Conservation (phyloP, 1,140 invertebrate species). For the Macrotrachela quadricornifera region DNA sequence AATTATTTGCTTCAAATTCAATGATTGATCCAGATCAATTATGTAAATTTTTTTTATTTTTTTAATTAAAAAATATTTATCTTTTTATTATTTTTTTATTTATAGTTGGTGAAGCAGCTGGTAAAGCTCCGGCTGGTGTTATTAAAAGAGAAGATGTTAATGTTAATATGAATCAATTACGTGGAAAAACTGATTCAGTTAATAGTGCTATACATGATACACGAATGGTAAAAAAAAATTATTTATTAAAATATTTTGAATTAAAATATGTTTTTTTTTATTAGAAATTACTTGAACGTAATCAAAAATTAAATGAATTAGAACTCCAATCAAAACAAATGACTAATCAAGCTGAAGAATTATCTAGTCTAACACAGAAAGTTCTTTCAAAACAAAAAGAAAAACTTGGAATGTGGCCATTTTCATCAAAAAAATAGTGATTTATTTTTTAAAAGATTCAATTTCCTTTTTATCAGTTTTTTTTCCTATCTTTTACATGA, state of each 20-base stretch:
- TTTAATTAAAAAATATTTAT: background rate
- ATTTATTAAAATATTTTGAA: background rate
- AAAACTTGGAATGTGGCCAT: too few relatives aligned
- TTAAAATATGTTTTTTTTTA: background rate
- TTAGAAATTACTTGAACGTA: slow-evolving; percentile 46
- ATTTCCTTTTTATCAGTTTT: too few relatives aligned
- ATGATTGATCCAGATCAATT: slow-evolving; percentile 76
- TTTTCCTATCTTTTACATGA: too few relatives aligned
- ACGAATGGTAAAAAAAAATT: background rate
- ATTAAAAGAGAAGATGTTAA: slow-evolving; percentile 42
- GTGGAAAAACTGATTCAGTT: background rate
- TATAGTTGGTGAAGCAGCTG: slow-evolving; percentile 64
- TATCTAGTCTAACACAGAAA: slow-evolving; percentile 33
- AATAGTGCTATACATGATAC: background rate
- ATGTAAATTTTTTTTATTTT: slow-evolving; percentile 44
- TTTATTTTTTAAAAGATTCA: too few relatives aligned
- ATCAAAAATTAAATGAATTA: slow-evolving; percentile 69
- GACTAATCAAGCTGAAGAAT: slow-evolving; percentile 69
- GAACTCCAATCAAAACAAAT: slow-evolving; percentile 76
- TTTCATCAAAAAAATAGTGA: too few relatives aligned
- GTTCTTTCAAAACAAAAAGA: too few relatives aligned
- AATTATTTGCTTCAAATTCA: slow-evolving; percentile 56
- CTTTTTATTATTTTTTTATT: slow-evolving; percentile 14
- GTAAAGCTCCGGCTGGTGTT: slow-evolving; percentile 62
- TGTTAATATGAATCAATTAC: too few relatives aligned